Evolutionary conservation across 2,113 vertebrate species (phyloP).

Genomic region (Cephalopterus ornatus): DNA sequence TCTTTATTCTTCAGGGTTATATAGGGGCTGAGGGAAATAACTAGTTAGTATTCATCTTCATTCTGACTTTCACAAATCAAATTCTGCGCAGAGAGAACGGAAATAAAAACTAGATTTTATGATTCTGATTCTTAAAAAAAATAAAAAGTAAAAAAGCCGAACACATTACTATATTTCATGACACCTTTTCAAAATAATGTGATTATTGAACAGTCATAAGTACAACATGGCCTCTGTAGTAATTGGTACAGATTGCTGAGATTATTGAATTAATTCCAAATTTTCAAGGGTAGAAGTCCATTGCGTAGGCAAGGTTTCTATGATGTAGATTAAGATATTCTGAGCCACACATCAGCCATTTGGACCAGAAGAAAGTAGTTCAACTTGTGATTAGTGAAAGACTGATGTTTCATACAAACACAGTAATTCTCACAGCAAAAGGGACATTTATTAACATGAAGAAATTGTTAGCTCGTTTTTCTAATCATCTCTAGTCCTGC

Average conservation of each 20-base stretch:
- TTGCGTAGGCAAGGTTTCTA: neutral
- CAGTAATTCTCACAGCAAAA: no score
- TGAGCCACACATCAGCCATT: neutral
- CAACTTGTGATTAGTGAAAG: neutral
- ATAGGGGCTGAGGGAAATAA: neutral
- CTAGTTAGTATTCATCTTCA: neutral
- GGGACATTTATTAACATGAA: neutral
- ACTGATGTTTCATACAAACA: neutral
- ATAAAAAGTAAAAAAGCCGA: rapidly evolving
- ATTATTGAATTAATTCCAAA: neutral
- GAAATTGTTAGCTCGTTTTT: neutral
- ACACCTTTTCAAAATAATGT: neutral
- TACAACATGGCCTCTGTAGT: neutral
- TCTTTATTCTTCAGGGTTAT: neutral
- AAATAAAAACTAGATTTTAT: neutral
- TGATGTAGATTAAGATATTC: neutral
- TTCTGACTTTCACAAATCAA: neutral
- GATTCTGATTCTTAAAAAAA: neutral
- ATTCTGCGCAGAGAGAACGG: neutral
- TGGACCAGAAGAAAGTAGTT: neutral
- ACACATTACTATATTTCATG: neutral
- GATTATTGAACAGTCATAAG: neutral
- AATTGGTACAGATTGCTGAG: neutral
- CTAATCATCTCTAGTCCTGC: neutral
- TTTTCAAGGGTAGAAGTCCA: neutral